Conservation (phyloP, 2,888 invertebrate genomes). For the Xylota segnis region DNA sequence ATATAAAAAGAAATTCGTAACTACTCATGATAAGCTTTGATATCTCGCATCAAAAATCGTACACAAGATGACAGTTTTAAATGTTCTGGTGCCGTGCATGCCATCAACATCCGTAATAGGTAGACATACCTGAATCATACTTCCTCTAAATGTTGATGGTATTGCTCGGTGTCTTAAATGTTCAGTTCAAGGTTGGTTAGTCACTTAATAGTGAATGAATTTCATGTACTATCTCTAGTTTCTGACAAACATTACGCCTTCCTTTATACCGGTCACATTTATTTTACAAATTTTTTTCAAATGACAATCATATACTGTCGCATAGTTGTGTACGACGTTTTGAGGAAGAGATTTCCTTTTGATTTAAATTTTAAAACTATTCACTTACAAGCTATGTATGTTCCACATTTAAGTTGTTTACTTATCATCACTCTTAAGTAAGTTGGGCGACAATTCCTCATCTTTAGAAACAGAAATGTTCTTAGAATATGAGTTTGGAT, state of each 20-base stretch:
- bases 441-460: no score
- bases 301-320: slow-evolving; percentile 44
- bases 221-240: not conserved
- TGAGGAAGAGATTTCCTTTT: not conserved
- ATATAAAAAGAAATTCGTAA: slow-evolving; percentile 15
- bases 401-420: not conserved
- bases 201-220: not conserved
- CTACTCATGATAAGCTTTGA: slow-evolving; percentile 12
- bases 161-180: not conserved
- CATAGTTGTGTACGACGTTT: slow-evolving; percentile 1
- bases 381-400: not conserved
- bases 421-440: not conserved
- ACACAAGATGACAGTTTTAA: slow-evolving; percentile 36
- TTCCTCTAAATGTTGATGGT: not conserved
- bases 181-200: slow-evolving; percentile 1
- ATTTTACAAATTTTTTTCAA: slow-evolving; percentile 24
- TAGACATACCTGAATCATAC: not conserved
- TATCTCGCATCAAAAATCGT: slow-evolving; percentile 11
- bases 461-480: no score
- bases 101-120: not conserved
- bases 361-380: not conserved
- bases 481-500: no score
- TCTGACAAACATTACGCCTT: not conserved
- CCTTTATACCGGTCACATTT: not conserved
- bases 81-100: slow-evolving; percentile 8